Evolutionary conservation across 1,140 invertebrate genomes (phyloP), one percentile per base, ranked within the genome.

Genomic region (Tigriopus japonicus): DNA sequence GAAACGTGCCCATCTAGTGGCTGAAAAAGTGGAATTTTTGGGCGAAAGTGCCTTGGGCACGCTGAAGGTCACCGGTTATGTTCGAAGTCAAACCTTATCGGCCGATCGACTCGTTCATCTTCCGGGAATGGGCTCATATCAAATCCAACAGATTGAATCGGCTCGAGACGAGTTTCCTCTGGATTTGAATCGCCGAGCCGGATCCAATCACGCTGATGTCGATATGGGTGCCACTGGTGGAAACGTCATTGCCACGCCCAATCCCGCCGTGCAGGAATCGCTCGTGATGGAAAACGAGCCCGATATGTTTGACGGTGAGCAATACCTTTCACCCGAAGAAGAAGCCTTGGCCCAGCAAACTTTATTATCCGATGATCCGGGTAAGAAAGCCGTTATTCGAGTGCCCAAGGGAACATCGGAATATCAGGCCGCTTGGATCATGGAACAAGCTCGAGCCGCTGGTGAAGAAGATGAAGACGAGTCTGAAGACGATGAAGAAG

Each of bases 361-460:
- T 28, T 56, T 52, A 58, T 17, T 41, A 62, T 41, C 42, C 64
- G 6, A 12, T 40, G 13, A 19, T 42, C 23, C 78, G 76, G 65
- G 82, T 81, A 70, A 75, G 79, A 59, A 35, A 9, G 9, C 28
- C 28, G 73, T 83, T 0, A 90, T 90, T 69, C 82, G 79, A 67
- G 83, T 95, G 23, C 91, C 90, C 0, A 89, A 91, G 73, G 93
- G 93, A 43, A 90, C 87, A 68, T 96, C 91, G 13, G 86, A 87
- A 59, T 98, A 98, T 72, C 94, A 98, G 74, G 88, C 92, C 21
- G 84, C 90, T 40, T 98, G 93, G 93, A 93, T 97, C 70, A 76
- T 84, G 5, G 83, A 87, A 65, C 75, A 78, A 59, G 80, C 81
- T 68, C 77, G 73, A 60, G 76, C 68, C 7, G 69, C 69, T 59